These are phyloP conservation scores for Clostera curtula DNA, from an alignment of 2,888 invertebrate genomes.

Conservation along the genomic window DNA sequence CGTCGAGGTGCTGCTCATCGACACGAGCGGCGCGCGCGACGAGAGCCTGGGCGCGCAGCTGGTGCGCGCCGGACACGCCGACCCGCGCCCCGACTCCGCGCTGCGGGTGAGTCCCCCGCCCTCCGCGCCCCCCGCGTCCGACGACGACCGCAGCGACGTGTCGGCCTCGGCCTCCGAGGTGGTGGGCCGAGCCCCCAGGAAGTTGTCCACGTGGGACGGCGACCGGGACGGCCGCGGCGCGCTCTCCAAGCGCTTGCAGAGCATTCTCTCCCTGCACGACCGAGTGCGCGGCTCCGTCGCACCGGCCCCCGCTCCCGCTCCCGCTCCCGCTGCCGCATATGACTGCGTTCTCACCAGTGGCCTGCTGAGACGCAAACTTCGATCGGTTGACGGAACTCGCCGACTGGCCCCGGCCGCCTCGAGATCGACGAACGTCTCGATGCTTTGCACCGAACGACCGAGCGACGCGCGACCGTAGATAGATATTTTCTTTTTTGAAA, in stretches of 20 bases:
- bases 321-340: neutral
- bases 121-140: slow-evolving; percentile 4
- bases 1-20: slow-evolving; percentile 63
- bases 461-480: too few relatives aligned
- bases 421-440: too few relatives aligned
- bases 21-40: slow-evolving; percentile 63
- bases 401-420: neutral
- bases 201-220: slow-evolving; percentile 34
- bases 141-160: slow-evolving; percentile 25
- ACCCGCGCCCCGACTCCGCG: slow-evolving; percentile 34
- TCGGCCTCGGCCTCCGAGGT: slow-evolving; percentile 45
- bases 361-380: slow-evolving; percentile 9
- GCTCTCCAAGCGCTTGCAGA: too few relatives aligned
- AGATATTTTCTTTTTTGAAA: too few relatives aligned
- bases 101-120: slow-evolving; percentile 40
- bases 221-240: slow-evolving; percentile 4
- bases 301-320: neutral
- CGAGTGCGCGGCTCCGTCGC: slow-evolving; percentile 4
- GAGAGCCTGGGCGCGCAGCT: slow-evolving; percentile 63
- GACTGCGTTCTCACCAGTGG: slow-evolving; percentile 3
- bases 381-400: slow-evolving; percentile 10
- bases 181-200: slow-evolving; percentile 26
- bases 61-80: slow-evolving; percentile 66
- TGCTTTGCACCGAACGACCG: too few relatives aligned
- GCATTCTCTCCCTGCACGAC: slow-evolving; percentile 2